Base-by-base conservation (phyloP, 2,797 vertebrate genomes). In the Megaceryle alcyon region DNA sequence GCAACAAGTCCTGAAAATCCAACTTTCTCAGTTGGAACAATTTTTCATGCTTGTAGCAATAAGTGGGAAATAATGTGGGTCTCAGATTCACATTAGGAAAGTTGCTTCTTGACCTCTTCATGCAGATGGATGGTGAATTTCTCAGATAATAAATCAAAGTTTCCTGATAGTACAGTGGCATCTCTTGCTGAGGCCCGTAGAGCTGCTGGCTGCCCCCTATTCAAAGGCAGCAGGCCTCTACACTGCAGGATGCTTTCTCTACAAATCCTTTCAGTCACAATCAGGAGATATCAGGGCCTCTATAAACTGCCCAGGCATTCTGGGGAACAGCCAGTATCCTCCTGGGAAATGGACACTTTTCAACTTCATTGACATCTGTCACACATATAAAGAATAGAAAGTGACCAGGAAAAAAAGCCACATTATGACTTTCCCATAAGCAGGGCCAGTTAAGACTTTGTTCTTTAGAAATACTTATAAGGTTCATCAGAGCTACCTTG, bases 281-380 rank as follows among this genome's bases (percentile, higher is more conserved):
- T 75, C 56, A 72, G 82, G 69, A 97, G 87, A 83, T 94, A 90
- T 72, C 82, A 80, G 81, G 90, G 90, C 92, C 91, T 88, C 92
- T 83, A 46, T 68, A 90, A 82, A 71, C 59, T 93, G 60, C 51
- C 43, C 76, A 90, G 94, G 85, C 65, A 97, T 96, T 93, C 31
- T 97, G 96, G 96, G 93, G 85, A 94, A 29, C 53, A 76, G 88
- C 92, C 97, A 94, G 97, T 97, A 97, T 97, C 97, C 97, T 97
- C 97, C 97, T 97, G 96, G 54, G 87, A 95, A 94, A 97, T 64
- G 94, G 96, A 97, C 96, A 97, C 96, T 97, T 98, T 98, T 98
- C 98, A 98, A 97, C 97, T 97, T 98, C 97, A 98, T 93, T 98
- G 98, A 98, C 78, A 94, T 96, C 53, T 88, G 92, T 94, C 95